Base-by-base conservation (phyloP, 2,113 vertebrate species). In the Lophius piscatorius region DNA sequence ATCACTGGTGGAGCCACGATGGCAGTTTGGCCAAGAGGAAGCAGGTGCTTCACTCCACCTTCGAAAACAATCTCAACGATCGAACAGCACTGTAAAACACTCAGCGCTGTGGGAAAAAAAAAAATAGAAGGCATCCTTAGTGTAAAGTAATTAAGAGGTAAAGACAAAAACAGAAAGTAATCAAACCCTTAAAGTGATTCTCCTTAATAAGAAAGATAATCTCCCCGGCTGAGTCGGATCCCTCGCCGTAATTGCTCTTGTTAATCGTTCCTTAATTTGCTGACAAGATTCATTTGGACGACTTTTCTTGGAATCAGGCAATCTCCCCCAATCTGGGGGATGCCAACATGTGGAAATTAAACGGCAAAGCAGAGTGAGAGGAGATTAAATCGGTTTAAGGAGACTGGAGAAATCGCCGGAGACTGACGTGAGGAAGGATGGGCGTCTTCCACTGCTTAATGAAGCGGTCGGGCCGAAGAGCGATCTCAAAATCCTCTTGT, bases 181-280 rank as follows among this genome's bases (percentile, higher is more conserved):
- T 90, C 89, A 91, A 83, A 82, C 73, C 87, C 74, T 77, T 87
- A 81, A 85, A 87, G 78, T 80, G 71, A 85, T 82, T 82, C 76
- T 83, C 65, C 74, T 82, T 80, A 89, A 83, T 86, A 82, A 81
- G 70, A 74, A 57, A 75, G 81, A 89, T 90, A 89, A 91, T 90
- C 87, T 78, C 70, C 44, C 63, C 67, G 66, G 83, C 82, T 83
- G 65, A 63, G 76, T 18, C 22, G 47, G 55, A 74, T 71, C 68
- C 61, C 63, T n/a, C 49, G 1, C 21, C 69, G 76, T 90, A 90
- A 89, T 87, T 88, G 77, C 83, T 85, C 81, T 63, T 68, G 82
- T 90, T 89, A 90, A 90, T 91, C 90, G 78, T 18, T 83, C 71
- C 68, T 86, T 87, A 86, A 87, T 87, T 89, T 84, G 82, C 84